Base-by-base conservation (phyloP, 2,797 vertebrate species). In the Trachops cirrhosus region DNA sequence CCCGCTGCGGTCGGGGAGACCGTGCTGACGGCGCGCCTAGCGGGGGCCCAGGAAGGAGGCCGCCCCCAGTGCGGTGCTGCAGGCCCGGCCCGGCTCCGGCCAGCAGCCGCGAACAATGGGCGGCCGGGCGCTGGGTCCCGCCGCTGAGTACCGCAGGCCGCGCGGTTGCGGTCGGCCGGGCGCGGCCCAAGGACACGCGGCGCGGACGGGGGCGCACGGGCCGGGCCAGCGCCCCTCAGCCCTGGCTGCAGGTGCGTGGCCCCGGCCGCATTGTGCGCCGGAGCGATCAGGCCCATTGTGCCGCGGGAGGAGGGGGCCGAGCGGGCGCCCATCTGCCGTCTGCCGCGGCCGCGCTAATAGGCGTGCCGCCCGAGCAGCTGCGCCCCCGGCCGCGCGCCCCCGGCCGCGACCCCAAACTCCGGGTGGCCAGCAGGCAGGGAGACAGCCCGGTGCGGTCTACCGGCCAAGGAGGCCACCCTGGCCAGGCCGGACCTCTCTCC, bases 241-340 rank as follows among this genome's bases (percentile, higher is more conserved):
- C 46, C 64, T 24, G 34, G 91, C 52, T 79, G 95, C 96, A 94
- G 97, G 97, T 95, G 97, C 88, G 84, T 83, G 89, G 80, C 75
- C 87, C 83, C 46, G 92, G 86, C 91, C 59, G 95, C 96, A 95
- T 97, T 96, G 96, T 96, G 97, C 86, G 80, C 93, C 86, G 9
- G 21, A 46, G 93, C 74, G 94, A 5, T 84, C 19, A 37, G 94
- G 86, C 96, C 96, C 77, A 97, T 97, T 97, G 97, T 97, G 96
- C 96, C 26, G 86, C 82, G 93, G 85, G 93, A 93, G 96, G 94
- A 80, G 92, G 96, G 93, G 96, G 87, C 92, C 82, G 46, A 52
- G 91, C 94, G 74, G 95, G 94, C 86, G 89, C 97, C 96, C 97
- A 97, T 97, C 97, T 97, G 97, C 97, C 75, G 97, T 96, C 97